Percentiles rank a stretch among this genome's conserved stretches.
These are phyloP conservation scores for Latrodectus hesperus DNA, from an alignment of 2,888 invertebrate genomes.

Conservation along the genomic window DNA sequence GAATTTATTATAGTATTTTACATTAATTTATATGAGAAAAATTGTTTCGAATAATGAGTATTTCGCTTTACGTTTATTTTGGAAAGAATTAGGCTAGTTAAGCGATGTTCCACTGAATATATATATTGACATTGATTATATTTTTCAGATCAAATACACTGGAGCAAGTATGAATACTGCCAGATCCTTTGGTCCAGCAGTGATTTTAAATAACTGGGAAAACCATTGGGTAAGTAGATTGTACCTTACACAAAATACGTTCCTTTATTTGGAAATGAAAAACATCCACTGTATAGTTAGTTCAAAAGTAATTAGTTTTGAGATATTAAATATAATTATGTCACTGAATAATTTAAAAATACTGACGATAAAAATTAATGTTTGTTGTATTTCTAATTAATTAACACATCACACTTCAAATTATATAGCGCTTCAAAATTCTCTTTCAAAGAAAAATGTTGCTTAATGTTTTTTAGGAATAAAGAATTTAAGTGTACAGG, in stretches of 20 bases:
- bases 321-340: background rate
- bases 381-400: background rate
- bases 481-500: too few relatives aligned
- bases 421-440: background rate
- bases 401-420: background rate
- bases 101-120: too few relatives aligned
- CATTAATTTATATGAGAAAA: too few relatives aligned
- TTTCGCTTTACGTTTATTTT: too few relatives aligned
- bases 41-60: too few relatives aligned
- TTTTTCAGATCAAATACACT: slow-evolving; percentile 80
- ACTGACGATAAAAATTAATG: too few relatives aligned
- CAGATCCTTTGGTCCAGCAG: slow-evolving; percentile 89
- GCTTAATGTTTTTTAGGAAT: too few relatives aligned
- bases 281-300: background rate
- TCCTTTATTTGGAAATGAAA: background rate
- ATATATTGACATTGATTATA: too few relatives aligned
- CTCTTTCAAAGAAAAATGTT: too few relatives aligned
- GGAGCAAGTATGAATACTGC: slow-evolving; percentile 96
- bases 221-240: slow-evolving; percentile 86
- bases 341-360: background rate
- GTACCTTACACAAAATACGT: background rate
- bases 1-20: too few relatives aligned
- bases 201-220: slow-evolving; percentile 83
- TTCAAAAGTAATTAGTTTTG: background rate
- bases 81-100: too few relatives aligned